Base-by-base conservation (phyloP, 2,797 vertebrate genomes). In the Phataginus tricuspis region DNA sequence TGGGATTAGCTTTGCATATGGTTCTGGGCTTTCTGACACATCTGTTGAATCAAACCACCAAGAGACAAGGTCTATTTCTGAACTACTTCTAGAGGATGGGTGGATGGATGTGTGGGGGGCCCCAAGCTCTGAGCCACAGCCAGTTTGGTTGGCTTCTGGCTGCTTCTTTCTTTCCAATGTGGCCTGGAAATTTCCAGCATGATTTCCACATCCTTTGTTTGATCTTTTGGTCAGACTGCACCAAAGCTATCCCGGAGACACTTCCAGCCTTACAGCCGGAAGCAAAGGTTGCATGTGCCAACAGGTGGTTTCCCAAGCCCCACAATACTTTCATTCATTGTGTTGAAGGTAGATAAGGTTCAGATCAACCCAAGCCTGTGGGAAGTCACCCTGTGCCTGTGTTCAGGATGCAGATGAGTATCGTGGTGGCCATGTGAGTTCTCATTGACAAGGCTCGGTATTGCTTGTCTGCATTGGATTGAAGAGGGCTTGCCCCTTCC, bases 1-100 rank as follows among this genome's bases (percentile, higher is more conserved):
- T 51, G 7, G 82, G 69, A 95, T 91, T 69, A 82, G 83, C 95
- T 51, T 77, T 66, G 61, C 93, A 96, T 95, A 96, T 86, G 96
- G 86, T 87, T 51, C 87, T 68, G 59, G 14, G 86, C 92, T 91
- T 96, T 92, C 83, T 63, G 55, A 85, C 79, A 31, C 45, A 55
- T 94, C 96, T 95, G 78, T 85, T 2, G n/a, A 95, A 57, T 94
- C 66, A 64, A 91, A 85, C 86, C 74, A 57, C 90, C 15, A 0
- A 31, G 63, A 90, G 19, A 10, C 25, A 18, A 59, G 63, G 16
- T 90, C 68, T 42, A 14, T 64, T 86, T 94, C 84, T 86, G 51
- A 23, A 18, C 7, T 39, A 74, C 93, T 88, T 68, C 74, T 55
- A 2, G 75, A 90, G 61, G 16, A 11, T 16, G 8, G 77, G 39